Base-by-base conservation (phyloP, 2,113 vertebrate genomes). In the Salvator merianae region DNA sequence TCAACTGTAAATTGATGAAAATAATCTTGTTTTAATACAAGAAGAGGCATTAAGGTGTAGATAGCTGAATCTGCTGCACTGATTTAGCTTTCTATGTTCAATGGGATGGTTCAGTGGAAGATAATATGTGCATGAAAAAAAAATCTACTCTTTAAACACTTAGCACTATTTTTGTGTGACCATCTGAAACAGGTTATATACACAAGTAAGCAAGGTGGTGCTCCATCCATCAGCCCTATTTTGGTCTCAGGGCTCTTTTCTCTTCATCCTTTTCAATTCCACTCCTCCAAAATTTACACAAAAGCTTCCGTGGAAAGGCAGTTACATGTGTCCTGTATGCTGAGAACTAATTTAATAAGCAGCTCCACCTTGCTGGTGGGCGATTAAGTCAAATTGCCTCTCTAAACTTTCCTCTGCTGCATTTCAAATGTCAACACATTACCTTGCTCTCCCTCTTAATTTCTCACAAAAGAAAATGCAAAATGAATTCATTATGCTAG, bases 401-500 rank as follows among this genome's bases (percentile, higher is more conserved):
- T 94, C 93, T 95, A 94, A 96, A 96, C 85, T 95, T 96, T 95
- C 93, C 91, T 93, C 90, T 91, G 86, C 92, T 93, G 94, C 94
- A 94, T 95, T 96, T 96, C 94, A 95, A 95, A 95, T 96, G 93
- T 96, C 95, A 95, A 96, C 95, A 94, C 93, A 96, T 96, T 95
- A 95, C 94, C 92, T 92, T 93, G 93, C 84, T 91, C 95, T 96
- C 95, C 94, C 94, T 96, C 95, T 96, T 97, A 96, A 97, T 96
- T 96, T 95, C 95, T 96, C 91, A 96, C 93, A 95, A 96, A 84
- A 96, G 95, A 96, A 96, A 96, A 95, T 96, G 94, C 95, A 94
- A 96, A 96, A 95, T 95, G 94, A 95, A 96, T 97, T 96, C 94
- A 96, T 96, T 97, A 96, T 95, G 94, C 93, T 95, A 92, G 91